Base-by-base conservation (phyloP, 2,888 invertebrate genomes). In the Caenorhabditis doughertyi region DNA sequence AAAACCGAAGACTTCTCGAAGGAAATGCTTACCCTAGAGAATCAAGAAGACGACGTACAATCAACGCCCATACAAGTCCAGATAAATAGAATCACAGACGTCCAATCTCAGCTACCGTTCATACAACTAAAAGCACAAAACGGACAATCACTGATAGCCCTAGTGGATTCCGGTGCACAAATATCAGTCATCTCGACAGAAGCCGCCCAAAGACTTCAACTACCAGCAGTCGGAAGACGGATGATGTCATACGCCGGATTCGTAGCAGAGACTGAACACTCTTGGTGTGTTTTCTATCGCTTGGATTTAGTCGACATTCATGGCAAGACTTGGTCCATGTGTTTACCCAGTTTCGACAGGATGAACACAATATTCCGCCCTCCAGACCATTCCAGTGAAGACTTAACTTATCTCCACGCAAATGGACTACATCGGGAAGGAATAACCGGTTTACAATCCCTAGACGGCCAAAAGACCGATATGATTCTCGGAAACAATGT, bases 401-500 rank as follows among this genome's bases (percentile, higher is more conserved):
- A 56, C 18, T 11, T n/a, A 7, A 5, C 44, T 2, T 47, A 5
- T 8, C n/a, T 47, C n/a, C n/a, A 18, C 3, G 18, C 18, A 18
- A 47, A 47, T 18, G 44, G 44, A 47, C 18, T 64, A 11, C 9
- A 49, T 13, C 0, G 1, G 0, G 32, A 49, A 21, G 47, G 32
- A 47, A n/a, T 67, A 13, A 67, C 39, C 2, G 23, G 23, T n/a
- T 25, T 67, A 9, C 21, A 21, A 13, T 1, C 27, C 4, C 23
- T 53, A 7, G 39, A 49, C 11, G 65, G 65, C 9, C 18, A 47
- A 18, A 44, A n/a, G 21, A 47, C 49, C 2, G 64, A 64, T 13
- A 7, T 64, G 8, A 64, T 64, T 7, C 18, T 64, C 0, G 64
- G 64, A 0, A 64, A 64, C 47, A 47, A 64, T 21, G 47, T 64